phyloP scores from a whole-genome alignment of 2,888 invertebrate genomes.

The Leptarthrus brevirostris region DNA sequence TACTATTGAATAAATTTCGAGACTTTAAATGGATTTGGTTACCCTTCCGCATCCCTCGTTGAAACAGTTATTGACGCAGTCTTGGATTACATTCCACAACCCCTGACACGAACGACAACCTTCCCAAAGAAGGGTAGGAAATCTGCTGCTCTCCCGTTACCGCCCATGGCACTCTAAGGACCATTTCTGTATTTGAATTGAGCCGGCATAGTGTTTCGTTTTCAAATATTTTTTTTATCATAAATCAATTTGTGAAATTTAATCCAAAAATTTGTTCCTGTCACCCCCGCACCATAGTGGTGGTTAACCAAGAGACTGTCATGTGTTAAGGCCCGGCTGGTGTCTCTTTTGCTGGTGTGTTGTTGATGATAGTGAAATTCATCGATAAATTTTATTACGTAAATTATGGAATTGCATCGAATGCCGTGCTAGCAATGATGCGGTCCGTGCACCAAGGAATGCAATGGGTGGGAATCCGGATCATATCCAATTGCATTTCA shows the following conservation, averaged over 20 bases:
- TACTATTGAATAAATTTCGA: conserved; percentile 45
- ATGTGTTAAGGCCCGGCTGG: not conserved
- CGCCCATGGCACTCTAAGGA: conserved; percentile 6
- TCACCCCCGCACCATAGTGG: conserved; percentile 16
- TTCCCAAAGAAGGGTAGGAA: conserved; percentile 12
- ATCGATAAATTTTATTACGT: conserved; percentile 44
- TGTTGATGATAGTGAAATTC: conserved; percentile 32
- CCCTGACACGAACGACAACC: conserved; percentile 39
- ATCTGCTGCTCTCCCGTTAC: conserved; percentile 31
- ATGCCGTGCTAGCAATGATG: conserved; percentile 15
- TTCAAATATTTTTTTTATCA: conserved; percentile 53
- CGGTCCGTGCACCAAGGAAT: conserved; percentile 24
- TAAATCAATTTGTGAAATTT: conserved; percentile 55
- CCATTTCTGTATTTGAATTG: not conserved
- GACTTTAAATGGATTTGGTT: conserved; percentile 50
- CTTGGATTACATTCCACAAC: conserved; percentile 50
- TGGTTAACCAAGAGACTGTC: conserved; percentile 4
- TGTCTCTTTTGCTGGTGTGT: conserved; percentile 2
- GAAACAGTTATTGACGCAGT: conserved; percentile 16
- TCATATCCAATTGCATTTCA: conserved; percentile 36
- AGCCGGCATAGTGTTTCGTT: conserved; percentile 29
- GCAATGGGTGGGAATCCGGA: not conserved
- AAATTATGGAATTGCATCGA: conserved; percentile 29
- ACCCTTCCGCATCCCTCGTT: conserved; percentile 36
- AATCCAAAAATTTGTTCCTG: conserved; percentile 52